Evolutionary conservation across 2,113 vertebrate genomes (phyloP).

Genomic region (Platysteira castanea): DNA sequence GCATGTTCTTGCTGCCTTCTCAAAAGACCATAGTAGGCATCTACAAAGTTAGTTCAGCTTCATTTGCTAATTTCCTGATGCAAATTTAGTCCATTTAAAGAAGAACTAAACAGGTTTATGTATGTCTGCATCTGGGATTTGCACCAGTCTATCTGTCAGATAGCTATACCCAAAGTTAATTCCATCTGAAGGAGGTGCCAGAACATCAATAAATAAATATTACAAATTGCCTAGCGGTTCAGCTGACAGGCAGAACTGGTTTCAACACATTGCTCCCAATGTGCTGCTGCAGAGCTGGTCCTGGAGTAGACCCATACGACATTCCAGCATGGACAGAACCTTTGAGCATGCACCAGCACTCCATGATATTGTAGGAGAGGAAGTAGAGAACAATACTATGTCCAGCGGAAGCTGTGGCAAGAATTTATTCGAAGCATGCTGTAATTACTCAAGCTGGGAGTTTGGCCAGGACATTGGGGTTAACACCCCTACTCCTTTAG

Average conservation of each 20-base stretch:
- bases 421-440: slow-evolving; percentile 39
- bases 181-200: slow-evolving; percentile 16
- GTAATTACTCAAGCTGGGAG: slow-evolving; percentile 22
- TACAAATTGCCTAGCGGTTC: slow-evolving; percentile 42
- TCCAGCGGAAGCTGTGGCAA: slow-evolving; percentile 49
- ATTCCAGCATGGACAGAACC: not conserved
- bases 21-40: not conserved
- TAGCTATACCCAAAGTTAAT: not conserved
- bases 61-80: not conserved
- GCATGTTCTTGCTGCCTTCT: not conserved
- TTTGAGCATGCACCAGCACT: not conserved
- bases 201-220: slow-evolving; percentile 44
- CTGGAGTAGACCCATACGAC: not conserved
- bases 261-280: not conserved
- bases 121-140: not conserved
- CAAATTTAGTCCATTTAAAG: not conserved
- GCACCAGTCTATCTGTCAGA: not conserved
- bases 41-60: not conserved
- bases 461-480: slow-evolving; percentile 41
- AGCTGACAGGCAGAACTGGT: slow-evolving; percentile 33
- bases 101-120: not conserved
- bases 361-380: slow-evolving; percentile 8
- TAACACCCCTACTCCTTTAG: slow-evolving; percentile 40
- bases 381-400: slow-evolving; percentile 45
- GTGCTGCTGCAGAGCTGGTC: not conserved